Percentiles rank a stretch among this genome's conserved stretches.
phyloP scores from a whole-genome alignment of 2,888 invertebrate genomes.

The Hirtodrosophila cameraria region DNA sequence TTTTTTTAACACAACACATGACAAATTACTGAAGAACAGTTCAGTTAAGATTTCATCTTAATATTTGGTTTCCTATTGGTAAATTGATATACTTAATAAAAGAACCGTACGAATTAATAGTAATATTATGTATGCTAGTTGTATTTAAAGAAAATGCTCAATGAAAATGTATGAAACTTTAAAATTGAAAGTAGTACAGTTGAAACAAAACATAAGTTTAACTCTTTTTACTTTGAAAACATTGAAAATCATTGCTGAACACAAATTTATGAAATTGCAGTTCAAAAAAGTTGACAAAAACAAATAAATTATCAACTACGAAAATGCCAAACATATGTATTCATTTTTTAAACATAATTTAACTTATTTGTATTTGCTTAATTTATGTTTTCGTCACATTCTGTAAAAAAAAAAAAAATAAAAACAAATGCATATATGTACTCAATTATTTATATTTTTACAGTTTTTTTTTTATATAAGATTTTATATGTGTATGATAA shows the following conservation, averaged over 20 bases:
- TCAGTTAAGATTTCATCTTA: slow-evolving; percentile 31
- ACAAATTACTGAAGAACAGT: slow-evolving; percentile 15
- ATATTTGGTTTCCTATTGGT: slow-evolving; percentile 55
- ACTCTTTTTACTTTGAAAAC: slow-evolving; percentile 2
- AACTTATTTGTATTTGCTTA: slow-evolving; percentile 1
- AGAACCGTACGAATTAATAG: slow-evolving; percentile 27
- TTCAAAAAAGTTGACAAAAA: not conserved
- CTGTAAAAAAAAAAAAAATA: slow-evolving; percentile 1
- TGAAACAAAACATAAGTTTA: not conserved
- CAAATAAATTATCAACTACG: slow-evolving; percentile 30
- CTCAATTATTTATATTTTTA: slow-evolving; percentile 29
- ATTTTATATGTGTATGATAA: slow-evolving; percentile 54
- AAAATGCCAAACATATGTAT: slow-evolving; percentile 53
- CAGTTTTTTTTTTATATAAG: slow-evolving; percentile 13
- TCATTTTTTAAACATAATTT: slow-evolving; percentile 18
- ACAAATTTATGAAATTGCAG: slow-evolving; percentile 7
- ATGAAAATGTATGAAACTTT: slow-evolving; percentile 47
- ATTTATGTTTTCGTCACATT: slow-evolving; percentile 21
- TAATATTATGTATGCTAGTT: slow-evolving; percentile 37
- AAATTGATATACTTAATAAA: slow-evolving; percentile 54
- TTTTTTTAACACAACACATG: slow-evolving; percentile 27
- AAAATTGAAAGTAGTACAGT: slow-evolving; percentile 24
- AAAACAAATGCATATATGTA: slow-evolving; percentile 29
- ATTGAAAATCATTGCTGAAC: slow-evolving; percentile 2
- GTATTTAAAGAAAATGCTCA: slow-evolving; percentile 67